Percentiles rank a stretch among this genome's conserved stretches.
Evolutionary conservation across 2,888 invertebrate species (phyloP).

Genomic region (Drosophila subsilvestris): DNA sequence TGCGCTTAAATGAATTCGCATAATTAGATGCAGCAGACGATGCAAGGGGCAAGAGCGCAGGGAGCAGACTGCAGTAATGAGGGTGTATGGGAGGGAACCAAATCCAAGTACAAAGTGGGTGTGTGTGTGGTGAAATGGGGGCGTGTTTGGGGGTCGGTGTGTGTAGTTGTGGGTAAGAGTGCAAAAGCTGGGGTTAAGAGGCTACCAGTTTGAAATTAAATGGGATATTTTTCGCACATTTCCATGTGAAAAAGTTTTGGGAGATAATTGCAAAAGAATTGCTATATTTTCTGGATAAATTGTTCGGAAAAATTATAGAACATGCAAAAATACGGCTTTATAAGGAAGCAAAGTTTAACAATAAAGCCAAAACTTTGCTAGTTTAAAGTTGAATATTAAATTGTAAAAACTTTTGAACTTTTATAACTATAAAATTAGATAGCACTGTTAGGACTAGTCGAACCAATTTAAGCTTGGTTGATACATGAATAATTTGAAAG

Average conservation of each 20-base stretch:
- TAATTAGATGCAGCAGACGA: constrained; percentile 69
- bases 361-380: constrained; percentile 3
- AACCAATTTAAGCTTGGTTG: too few relatives aligned
- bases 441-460: background rate
- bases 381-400: background rate
- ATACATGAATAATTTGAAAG: too few relatives aligned
- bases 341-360: constrained; percentile 10
- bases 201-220: background rate
- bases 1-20: constrained; percentile 77
- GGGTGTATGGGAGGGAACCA: constrained; percentile 10
- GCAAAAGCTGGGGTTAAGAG: constrained; percentile 26
- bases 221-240: constrained; percentile 14
- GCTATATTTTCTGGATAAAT: background rate
- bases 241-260: constrained; percentile 14
- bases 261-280: background rate
- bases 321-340: constrained; percentile 4
- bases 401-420: background rate
- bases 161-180: too few relatives aligned
- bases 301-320: background rate
- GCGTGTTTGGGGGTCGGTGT: background rate
- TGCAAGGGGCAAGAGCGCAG: background rate
- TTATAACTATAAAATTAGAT: background rate
- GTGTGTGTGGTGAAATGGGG: too few relatives aligned
- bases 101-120: background rate
- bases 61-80: constrained; percentile 25